A percentile compares a stretch with the other conserved stretches of the same genome.
Evolutionary conservation across 1,140 invertebrate species (phyloP).

Genomic region (Ctenoplectra terminalis): DNA sequence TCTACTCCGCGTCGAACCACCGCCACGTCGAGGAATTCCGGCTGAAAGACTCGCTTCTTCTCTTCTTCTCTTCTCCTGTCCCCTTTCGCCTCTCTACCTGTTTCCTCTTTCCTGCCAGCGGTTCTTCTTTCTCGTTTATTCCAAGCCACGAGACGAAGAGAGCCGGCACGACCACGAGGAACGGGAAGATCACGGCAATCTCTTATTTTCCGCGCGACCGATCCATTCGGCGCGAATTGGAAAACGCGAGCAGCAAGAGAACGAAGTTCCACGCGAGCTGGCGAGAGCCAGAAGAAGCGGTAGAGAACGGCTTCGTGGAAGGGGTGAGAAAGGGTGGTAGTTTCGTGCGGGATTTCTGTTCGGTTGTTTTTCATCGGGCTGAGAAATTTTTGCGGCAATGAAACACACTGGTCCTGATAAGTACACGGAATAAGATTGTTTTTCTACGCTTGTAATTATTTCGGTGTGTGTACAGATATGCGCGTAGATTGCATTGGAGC

Average conservation of each 20-base stretch:
- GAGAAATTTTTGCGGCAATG: constrained; percentile 17
- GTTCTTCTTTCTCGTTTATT: background rate
- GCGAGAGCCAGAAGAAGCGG: constrained; percentile 36
- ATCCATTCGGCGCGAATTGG: constrained; percentile 69
- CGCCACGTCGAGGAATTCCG: constrained; percentile 29
- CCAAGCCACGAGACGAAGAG: background rate
- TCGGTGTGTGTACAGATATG: too few relatives aligned
- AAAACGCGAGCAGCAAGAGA: constrained; percentile 71
- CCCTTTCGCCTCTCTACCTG: too few relatives aligned
- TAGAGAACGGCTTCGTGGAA: background rate
- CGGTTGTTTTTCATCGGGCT: constrained; percentile 33
- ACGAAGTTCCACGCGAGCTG: constrained; percentile 52
- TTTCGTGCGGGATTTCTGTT: constrained; percentile 45
- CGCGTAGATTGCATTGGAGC: background rate
- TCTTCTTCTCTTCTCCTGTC: background rate
- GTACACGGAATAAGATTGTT: background rate
- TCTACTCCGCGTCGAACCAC: constrained; percentile 18
- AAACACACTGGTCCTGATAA: background rate
- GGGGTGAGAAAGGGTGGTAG: background rate
- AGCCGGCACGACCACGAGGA: constrained; percentile 28
- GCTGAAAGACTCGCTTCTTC: constrained; percentile 12
- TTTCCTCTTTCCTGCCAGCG: background rate
- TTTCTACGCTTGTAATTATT: background rate
- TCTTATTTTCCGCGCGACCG: constrained; percentile 72
- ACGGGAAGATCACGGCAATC: constrained; percentile 65